These are phyloP conservation scores for Pogoniulus pusillus DNA, from an alignment of 2,797 vertebrate genomes.

Conservation along the genomic window DNA sequence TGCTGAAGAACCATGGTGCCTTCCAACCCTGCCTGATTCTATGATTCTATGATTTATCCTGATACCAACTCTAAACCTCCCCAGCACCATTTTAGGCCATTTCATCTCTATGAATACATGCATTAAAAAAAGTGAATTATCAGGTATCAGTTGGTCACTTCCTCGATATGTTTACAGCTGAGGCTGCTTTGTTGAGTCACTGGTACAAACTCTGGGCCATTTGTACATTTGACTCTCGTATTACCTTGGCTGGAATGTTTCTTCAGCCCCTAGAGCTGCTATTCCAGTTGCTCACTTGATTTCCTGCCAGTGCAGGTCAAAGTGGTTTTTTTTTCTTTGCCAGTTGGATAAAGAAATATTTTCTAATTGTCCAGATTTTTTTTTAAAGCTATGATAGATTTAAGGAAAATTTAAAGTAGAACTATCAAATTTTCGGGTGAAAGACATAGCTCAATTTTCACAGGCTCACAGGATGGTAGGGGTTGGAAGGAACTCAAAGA, in stretches of 20 bases:
- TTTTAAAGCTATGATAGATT: background rate
- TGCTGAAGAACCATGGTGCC: no score
- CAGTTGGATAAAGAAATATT: conserved; percentile 16
- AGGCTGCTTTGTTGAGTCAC: background rate
- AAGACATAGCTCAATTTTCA: background rate
- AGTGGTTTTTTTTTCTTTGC: background rate
- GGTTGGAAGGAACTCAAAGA: no score
- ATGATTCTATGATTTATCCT: no score
- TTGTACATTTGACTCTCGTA: background rate
- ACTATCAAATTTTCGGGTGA: conserved; percentile 9
- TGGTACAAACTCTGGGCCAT: background rate
- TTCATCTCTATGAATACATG: background rate
- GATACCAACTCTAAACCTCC: no score
- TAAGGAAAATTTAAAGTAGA: background rate
- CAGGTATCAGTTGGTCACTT: background rate
- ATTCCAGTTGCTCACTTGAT: conserved; percentile 16
- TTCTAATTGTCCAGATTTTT: background rate
- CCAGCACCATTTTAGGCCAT: no score
- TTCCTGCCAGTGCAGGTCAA: conserved; percentile 16
- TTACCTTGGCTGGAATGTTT: conserved; percentile 35
- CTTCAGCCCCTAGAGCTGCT: background rate
- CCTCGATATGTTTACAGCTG: background rate
- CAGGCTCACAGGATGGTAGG: no score
- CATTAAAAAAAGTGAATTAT: background rate
- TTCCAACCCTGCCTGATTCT: no score